A percentile compares a stretch with the other conserved stretches of the same genome.
Conservation (phyloP, 2,797 vertebrate genomes). For the Iguana delicatissima region DNA sequence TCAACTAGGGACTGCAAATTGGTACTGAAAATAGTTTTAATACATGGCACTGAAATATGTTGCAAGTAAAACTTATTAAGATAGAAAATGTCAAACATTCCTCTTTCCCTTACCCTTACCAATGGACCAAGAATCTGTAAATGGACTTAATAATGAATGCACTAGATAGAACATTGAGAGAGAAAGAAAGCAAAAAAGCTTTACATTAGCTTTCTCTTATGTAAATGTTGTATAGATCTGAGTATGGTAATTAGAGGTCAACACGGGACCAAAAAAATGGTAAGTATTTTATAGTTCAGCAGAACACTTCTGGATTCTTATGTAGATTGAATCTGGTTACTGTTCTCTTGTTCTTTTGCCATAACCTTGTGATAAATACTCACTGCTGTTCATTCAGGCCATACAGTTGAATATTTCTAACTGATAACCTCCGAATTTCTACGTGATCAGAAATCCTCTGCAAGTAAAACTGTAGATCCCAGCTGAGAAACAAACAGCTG, state of each 20-base stretch:
- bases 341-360: constrained; percentile 55
- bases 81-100: constrained; percentile 41
- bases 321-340: constrained; percentile 8
- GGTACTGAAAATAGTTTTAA: constrained; percentile 52
- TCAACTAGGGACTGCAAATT: constrained; percentile 41
- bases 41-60: constrained; percentile 41
- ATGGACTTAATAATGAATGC: neutral
- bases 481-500: constrained; percentile 31
- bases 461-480: constrained; percentile 40
- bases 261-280: constrained; percentile 33
- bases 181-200: neutral
- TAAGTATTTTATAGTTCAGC: constrained; percentile 45
- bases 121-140: constrained; percentile 1
- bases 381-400: constrained; percentile 51
- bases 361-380: constrained; percentile 45
- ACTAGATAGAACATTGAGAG: constrained; percentile 20
- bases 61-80: constrained; percentile 52
- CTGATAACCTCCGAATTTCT: constrained; percentile 48
- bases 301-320: constrained; percentile 49
- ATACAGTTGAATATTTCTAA: constrained; percentile 48
- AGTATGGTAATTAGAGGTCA: constrained; percentile 45
- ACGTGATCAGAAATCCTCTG: constrained; percentile 49
- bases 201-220: neutral
- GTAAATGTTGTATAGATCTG: constrained; percentile 20
- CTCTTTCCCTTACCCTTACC: neutral